Base-by-base conservation (phyloP, 2,113 vertebrate genomes). In the Mesocricetus auratus region DNA sequence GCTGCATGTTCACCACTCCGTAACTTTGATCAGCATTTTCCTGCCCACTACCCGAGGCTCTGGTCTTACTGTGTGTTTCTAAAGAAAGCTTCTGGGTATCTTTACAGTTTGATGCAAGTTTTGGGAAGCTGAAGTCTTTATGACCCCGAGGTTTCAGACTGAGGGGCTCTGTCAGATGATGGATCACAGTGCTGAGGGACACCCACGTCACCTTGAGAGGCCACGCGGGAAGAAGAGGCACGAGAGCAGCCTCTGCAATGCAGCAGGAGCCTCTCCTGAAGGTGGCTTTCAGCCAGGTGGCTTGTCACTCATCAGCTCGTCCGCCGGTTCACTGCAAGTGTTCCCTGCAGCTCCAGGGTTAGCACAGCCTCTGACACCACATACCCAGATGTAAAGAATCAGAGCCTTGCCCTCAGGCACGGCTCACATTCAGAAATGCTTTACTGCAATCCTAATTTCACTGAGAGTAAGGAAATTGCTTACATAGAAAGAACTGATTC, bases 371-470 rank as follows among this genome's bases (percentile, higher is more conserved):
- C 19, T 9, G 13, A 50, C 45, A 17, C 2, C 13, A 9, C 39
- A 81, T n/a, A 16, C 26, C 15, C 45, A 82, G 33, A 17, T 7
- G 71, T 16, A 4, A 53, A 66, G 9, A 22, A 29, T 2, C 19
- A 36, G 19, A 83, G 2, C 15, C n/a, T 26, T 16, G 21, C 7
- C 60, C 7, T 56, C 9, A 2, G 13, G 47, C 29, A 6, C 11
- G 29, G 0, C 22, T 22, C 21, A 3, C 26, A 73, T 5, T 68
- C 0, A 31, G 9, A 22, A 15, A 58, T 0, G 19, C 45, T 86
- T 50, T 47, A 79, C 36, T 69, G 21, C 8, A 50, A 26, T 31
- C 50, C 56, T 8, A 56, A 73, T n/a, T 87, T 58, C 2, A 31
- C 19, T 31, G 31, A 39, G 26, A 50, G 47, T 42, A 15, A 69